These are phyloP conservation scores for Ferdinandea cuprea DNA, from an alignment of 2,888 invertebrate genomes.

Conservation along the genomic window DNA sequence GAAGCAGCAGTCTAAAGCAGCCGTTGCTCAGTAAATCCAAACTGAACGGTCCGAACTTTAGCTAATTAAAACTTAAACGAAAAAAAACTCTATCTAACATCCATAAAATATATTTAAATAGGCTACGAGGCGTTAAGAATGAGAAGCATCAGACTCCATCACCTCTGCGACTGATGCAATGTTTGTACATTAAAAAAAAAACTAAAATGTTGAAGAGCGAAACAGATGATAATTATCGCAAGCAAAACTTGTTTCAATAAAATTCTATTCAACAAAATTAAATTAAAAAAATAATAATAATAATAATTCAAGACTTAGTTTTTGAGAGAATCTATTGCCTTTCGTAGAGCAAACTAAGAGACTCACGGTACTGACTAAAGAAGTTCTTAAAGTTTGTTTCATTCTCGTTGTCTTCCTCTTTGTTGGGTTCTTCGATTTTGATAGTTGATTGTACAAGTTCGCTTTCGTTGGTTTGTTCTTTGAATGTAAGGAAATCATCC, in stretches of 20 bases:
- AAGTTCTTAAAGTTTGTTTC: conserved; percentile 77
- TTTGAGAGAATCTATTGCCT: conserved; percentile 70
- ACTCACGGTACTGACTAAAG: conserved; percentile 77
- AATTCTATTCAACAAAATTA: conserved; percentile 55
- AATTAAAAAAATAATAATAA: conserved; percentile 1
- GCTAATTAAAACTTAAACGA: conserved; percentile 18
- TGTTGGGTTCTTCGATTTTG: neutral
- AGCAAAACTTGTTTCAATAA: conserved; percentile 49
- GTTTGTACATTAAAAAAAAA: conserved; percentile 59
- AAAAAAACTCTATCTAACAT: conserved; percentile 31
- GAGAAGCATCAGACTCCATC: conserved; percentile 37
- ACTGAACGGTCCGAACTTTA: neutral
- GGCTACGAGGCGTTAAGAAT: conserved; percentile 33
- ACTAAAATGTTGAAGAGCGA: conserved; percentile 25
- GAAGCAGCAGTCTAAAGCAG: conserved; percentile 83
- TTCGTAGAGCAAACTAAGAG: conserved; percentile 77
- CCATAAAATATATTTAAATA: conserved; percentile 58
- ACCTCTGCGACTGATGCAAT: conserved; percentile 58
- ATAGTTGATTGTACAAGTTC: conserved; percentile 35
- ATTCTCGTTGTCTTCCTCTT: conserved; percentile 75
- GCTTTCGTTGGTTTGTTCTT: conserved; percentile 49
- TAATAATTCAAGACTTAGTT: too few relatives aligned
- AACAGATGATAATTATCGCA: conserved; percentile 14
- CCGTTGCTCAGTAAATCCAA: conserved; percentile 43
- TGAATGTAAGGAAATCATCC: conserved; percentile 77